Evolutionary conservation across 92 coral and sea anemone species (phyloP).

Genomic region (Porites lobata): DNA sequence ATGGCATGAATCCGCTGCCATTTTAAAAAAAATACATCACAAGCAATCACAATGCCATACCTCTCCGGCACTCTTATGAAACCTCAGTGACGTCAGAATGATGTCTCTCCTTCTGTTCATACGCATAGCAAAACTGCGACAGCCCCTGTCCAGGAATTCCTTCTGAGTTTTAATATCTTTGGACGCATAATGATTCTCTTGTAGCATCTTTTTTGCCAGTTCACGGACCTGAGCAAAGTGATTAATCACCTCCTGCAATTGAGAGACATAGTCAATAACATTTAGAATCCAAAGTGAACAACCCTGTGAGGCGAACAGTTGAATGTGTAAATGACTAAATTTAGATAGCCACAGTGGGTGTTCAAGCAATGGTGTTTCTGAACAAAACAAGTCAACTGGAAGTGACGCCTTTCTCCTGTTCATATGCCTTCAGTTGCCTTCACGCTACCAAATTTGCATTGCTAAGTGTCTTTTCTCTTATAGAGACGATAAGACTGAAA

Average conservation of each 20-base stretch:
- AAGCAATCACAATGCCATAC: constrained; percentile 35
- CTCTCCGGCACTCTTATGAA: constrained; percentile 85
- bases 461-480: no score
- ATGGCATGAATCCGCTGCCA: not conserved
- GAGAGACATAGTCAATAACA: not conserved
- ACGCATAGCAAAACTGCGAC: constrained; percentile 94
- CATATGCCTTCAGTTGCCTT: no score
- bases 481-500: no score
- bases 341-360: no score
- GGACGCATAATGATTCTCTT: constrained; percentile 91
- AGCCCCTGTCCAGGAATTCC: constrained; percentile 87
- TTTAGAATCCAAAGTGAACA: no score
- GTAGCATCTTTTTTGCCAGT: constrained; percentile 92
- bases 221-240: constrained; percentile 89
- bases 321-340: no score
- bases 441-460: no score
- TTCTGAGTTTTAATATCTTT: constrained; percentile 76
- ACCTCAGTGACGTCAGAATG: constrained; percentile 75
- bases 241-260: constrained; percentile 80
- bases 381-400: no score
- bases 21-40: not conserved
- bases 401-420: no score
- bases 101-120: constrained; percentile 94
- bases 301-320: no score
- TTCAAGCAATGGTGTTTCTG: no score